Conservation (phyloP, 2,888 invertebrate species). For the Noctua comes region DNA sequence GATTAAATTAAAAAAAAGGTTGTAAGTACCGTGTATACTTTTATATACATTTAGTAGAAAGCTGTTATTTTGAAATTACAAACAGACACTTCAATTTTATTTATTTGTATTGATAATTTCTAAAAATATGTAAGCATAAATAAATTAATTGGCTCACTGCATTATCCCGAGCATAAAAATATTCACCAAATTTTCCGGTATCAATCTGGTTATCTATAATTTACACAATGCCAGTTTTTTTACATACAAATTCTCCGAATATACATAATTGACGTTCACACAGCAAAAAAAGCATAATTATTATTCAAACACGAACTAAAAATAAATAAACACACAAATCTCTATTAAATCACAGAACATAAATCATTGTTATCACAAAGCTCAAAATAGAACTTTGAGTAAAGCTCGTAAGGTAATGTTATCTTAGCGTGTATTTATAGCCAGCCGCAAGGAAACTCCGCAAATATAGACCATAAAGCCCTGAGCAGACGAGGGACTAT, state of each 20-base stretch:
- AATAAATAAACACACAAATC: constrained; percentile 9
- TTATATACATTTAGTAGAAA: no score
- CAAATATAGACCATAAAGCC: constrained; percentile 51
- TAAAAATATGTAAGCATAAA: not conserved
- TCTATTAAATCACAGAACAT: constrained; percentile 18
- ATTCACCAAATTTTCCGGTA: not conserved
- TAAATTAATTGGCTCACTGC: not conserved
- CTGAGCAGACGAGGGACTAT: not conserved
- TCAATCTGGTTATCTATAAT: not conserved
- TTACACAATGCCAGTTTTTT: not conserved
- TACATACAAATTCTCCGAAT: not conserved
- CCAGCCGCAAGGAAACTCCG: constrained; percentile 37
- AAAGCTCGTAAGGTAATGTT: constrained; percentile 47
- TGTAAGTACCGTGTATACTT: no score
- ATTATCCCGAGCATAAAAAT: not conserved
- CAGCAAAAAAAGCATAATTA: constrained; percentile 15
- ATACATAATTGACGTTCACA: not conserved
- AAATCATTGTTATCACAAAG: constrained; percentile 42
- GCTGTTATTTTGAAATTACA: no score
- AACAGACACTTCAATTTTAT: no score
- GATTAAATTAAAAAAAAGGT: no score
- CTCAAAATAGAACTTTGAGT: constrained; percentile 51
- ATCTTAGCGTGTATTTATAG: constrained; percentile 57
- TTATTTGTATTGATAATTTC: no score
- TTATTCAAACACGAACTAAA: constrained; percentile 21